Base-by-base conservation (phyloP, 2,113 vertebrate genomes). In the Petroica traversi region DNA sequence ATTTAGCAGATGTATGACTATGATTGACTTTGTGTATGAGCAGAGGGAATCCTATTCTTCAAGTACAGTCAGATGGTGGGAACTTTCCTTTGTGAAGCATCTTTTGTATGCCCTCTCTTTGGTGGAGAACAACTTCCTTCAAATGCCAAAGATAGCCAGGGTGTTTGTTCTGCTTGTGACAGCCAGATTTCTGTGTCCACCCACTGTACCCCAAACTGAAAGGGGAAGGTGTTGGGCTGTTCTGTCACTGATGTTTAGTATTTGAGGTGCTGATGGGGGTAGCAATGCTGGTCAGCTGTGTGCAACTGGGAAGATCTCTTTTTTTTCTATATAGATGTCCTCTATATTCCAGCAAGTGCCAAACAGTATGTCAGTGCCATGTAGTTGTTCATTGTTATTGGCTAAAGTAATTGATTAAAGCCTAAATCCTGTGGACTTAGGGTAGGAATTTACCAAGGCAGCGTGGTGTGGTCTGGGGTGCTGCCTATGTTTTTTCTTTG, bases 91-190 rank as follows among this genome's bases (percentile, higher is more conserved):
- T 67, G 19, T 59, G 46, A 19, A 73, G 24, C 8, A 29, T 62
- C 24, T 94, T 58, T 40, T 54, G 28, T 61, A 9, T 54, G 40
- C n/a, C 18, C 8, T 64, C 11, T 79, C 31, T 73, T 66, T 55
- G 40, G 28, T 29, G 75, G 13, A 59, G 59, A 61, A 13, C 14
- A 62, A 16, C 41, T 83, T 91, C 28, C 18, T 73, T 83, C 14
- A 64, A 12, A 31, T 78, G 61, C 34, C 16, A 29, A 52, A 40
- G 12, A 55, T 9, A 38, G 36, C 11, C 23, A 26, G 14, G 15
- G 9, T 67, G 38, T 17, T 33, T 40, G 14, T 48, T 19, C 31
- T 64, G 0, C 36, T 19, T 0, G 0, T 58, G 22, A 16, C 34
- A 48, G 26, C 9, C 29, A 45, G 31, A 33, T 45, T 64, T 82